phyloP scores from a whole-genome alignment of 2,113 vertebrate genomes.

The Cheirogaleus medius region DNA sequence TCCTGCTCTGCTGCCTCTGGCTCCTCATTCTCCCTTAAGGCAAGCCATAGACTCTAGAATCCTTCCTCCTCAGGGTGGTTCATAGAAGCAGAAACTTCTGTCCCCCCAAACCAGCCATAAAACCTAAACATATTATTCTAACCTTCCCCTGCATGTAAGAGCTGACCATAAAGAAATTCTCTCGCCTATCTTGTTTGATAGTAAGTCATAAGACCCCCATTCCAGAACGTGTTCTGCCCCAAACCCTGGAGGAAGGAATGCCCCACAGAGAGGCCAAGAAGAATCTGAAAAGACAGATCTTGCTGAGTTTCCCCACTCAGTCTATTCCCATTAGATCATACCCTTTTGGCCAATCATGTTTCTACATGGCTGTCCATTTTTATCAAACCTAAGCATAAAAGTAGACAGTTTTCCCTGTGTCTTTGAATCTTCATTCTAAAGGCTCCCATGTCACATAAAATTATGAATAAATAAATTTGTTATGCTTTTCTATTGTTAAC shows the following conservation, averaged over 20 bases:
- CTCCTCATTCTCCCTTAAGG: not conserved
- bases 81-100: not conserved
- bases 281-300: not conserved
- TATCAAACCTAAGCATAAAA: not conserved
- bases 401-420: not conserved
- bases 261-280: not conserved
- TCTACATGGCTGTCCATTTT: not conserved
- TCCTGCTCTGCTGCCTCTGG: not conserved
- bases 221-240: not conserved
- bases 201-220: not conserved
- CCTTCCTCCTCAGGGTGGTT: not conserved
- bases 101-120: not conserved
- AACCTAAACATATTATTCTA: not conserved
- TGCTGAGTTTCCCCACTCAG: not conserved
- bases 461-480: not conserved
- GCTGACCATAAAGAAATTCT: not conserved
- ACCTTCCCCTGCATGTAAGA: not conserved
- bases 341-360: not conserved
- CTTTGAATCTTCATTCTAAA: not conserved
- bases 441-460: not conserved
- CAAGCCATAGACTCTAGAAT: not conserved
- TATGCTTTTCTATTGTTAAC: not conserved
- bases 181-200: not conserved
- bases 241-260: not conserved
- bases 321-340: not conserved